phyloP scores from a whole-genome alignment of 1,140 invertebrate species.

The Drosophila orosa region DNA sequence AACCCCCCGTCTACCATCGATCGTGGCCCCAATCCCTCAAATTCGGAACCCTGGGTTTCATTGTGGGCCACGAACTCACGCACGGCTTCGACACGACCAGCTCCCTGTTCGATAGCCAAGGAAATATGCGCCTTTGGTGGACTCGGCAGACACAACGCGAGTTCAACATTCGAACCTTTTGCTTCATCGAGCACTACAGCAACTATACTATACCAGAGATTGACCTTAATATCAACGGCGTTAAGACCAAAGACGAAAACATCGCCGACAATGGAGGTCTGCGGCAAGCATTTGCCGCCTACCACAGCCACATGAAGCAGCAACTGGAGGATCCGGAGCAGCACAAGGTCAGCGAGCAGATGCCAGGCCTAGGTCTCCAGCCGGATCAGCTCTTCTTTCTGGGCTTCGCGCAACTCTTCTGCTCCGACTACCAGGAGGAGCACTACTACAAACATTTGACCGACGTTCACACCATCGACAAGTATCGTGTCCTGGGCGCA shows the following conservation, averaged over 20 bases:
- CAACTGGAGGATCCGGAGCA: constrained; percentile 56
- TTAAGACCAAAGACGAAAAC: constrained; percentile 88
- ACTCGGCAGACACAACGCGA: constrained; percentile 35
- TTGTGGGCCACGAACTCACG: constrained; percentile 71
- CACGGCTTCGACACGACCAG: constrained; percentile 70
- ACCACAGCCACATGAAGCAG: constrained; percentile 82
- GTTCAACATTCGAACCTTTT: constrained; percentile 86
- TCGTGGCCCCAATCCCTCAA: constrained; percentile 69
- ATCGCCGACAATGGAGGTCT: constrained; percentile 94
- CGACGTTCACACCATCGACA: constrained; percentile 65
- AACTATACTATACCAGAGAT: constrained; percentile 84
- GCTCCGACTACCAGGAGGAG: constrained; percentile 62
- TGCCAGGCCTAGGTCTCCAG: constrained; percentile 92
- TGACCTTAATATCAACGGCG: constrained; percentile 85
- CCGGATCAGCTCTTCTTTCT: constrained; percentile 96
- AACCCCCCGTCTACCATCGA: constrained; percentile 95
- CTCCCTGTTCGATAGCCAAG: constrained; percentile 44
- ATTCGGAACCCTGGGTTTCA: constrained; percentile 71
- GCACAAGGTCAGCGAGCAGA: constrained; percentile 83
- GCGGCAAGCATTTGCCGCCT: constrained; percentile 94
- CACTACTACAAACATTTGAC: constrained; percentile 68
- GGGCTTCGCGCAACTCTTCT: constrained; percentile 91
- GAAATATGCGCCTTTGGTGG: constrained; percentile 73
- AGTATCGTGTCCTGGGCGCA: constrained; percentile 87
- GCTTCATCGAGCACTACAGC: constrained; percentile 90